Evolutionary conservation across 2,888 invertebrate species (phyloP).

Genomic region (Eretmocerus hayati): DNA sequence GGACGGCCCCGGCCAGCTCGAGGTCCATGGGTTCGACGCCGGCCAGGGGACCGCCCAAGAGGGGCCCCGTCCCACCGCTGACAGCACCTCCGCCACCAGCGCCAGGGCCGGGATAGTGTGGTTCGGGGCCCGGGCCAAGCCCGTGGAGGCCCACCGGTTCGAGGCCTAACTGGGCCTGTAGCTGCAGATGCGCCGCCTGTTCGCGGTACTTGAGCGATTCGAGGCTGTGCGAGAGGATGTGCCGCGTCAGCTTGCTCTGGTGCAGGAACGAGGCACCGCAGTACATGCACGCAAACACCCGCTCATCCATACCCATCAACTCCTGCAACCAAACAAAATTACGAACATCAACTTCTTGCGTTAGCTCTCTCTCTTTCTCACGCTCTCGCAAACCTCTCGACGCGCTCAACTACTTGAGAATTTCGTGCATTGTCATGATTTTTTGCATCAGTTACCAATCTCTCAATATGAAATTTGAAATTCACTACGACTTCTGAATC

Average conservation of each 20-base stretch:
- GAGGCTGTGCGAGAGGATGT: slow-evolving; percentile 81
- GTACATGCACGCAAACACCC: slow-evolving; percentile 77
- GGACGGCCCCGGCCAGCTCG: slow-evolving; percentile 39
- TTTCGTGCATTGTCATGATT: too few species aligned
- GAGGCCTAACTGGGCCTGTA: slow-evolving; percentile 48
- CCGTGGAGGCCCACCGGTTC: slow-evolving; percentile 40
- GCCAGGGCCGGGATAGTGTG: slow-evolving; percentile 42
- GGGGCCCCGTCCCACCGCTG: slow-evolving; percentile 36
- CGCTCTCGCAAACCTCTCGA: slow-evolving; percentile 10
- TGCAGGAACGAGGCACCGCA: slow-evolving; percentile 83
- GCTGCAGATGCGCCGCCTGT: slow-evolving; percentile 50
- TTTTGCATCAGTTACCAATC: too few species aligned
- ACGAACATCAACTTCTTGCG: slow-evolving; percentile 87
- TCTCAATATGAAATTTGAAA: too few species aligned
- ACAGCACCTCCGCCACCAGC: slow-evolving; percentile 37
- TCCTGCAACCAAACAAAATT: slow-evolving; percentile 83
- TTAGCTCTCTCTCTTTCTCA: slow-evolving; percentile 23
- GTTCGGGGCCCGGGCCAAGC: slow-evolving; percentile 44
- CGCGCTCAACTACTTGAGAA: too few species aligned
- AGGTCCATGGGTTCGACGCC: slow-evolving; percentile 54
- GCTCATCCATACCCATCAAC: slow-evolving; percentile 71
- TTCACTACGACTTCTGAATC: too few species aligned
- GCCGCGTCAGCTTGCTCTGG: slow-evolving; percentile 84
- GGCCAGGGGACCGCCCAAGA: slow-evolving; percentile 44
- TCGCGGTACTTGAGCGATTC: slow-evolving; percentile 83